Conservation (phyloP, 2,888 invertebrate genomes). For the Plebejus argus region DNA sequence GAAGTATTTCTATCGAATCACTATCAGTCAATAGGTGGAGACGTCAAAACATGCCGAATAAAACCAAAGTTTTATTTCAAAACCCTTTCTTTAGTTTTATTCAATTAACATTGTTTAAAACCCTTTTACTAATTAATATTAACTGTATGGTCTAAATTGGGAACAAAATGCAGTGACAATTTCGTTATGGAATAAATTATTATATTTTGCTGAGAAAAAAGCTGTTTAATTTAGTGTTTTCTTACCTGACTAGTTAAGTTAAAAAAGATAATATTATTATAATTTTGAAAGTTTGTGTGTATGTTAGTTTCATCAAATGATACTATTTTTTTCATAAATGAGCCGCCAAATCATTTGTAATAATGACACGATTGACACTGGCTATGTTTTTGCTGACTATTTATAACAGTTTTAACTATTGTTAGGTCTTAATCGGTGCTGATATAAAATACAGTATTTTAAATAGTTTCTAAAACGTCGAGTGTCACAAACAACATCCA, state of each 20-base stretch:
- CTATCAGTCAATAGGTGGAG: slow-evolving; percentile 11
- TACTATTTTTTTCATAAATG: too few relatives aligned
- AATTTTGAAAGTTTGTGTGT: neutral
- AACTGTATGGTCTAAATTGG: neutral
- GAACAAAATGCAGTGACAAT: neutral
- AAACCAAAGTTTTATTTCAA: slow-evolving; percentile 9
- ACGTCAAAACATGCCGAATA: slow-evolving; percentile 21
- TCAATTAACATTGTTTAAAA: slow-evolving; percentile 12
- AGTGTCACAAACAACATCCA: slow-evolving; percentile 14
- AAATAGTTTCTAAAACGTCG: neutral
- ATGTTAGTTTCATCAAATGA: neutral
- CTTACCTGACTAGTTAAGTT: neutral
- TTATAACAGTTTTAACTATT: neutral
- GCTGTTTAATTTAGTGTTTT: neutral
- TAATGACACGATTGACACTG: too few relatives aligned
- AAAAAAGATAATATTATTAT: neutral
- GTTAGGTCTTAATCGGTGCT: neutral
- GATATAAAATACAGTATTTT: neutral
- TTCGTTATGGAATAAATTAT: neutral
- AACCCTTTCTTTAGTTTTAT: slow-evolving; percentile 5
- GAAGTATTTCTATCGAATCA: slow-evolving; percentile 6
- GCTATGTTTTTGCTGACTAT: neutral
- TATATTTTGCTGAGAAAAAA: neutral
- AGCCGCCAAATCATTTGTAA: too few relatives aligned
- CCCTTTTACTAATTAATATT: neutral